phyloP scores from a whole-genome alignment of 1,140 invertebrate genomes.

The Steinernema khuongi region DNA sequence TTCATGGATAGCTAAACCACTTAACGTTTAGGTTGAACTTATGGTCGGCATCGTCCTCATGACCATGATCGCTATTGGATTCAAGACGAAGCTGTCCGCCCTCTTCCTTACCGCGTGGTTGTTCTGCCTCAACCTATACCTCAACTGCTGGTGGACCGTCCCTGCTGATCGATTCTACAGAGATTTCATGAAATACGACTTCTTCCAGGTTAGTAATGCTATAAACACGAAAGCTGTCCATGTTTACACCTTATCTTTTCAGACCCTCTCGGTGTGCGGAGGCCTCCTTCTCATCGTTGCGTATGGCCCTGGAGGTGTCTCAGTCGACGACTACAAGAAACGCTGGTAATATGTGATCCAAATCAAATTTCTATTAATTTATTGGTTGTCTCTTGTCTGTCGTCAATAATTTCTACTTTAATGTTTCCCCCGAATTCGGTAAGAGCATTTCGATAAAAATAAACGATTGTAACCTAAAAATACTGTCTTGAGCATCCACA shows the following conservation, averaged over 20 bases:
- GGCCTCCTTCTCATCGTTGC: conserved; percentile 97
- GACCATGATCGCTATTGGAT: conserved; percentile 90
- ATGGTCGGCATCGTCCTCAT: conserved; percentile 87
- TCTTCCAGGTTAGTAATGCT: conserved; percentile 73
- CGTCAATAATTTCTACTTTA: not conserved
- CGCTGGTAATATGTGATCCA: conserved; percentile 75
- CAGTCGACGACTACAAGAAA: conserved; percentile 99
- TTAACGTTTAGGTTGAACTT: conserved; percentile 72
- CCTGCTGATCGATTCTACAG: conserved; percentile 86
- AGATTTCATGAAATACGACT: conserved; percentile 99
- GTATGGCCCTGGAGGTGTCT: conserved; percentile 92
- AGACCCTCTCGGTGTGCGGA: conserved; percentile 23
- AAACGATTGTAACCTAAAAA: too few species aligned
- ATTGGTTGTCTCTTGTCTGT: conserved; percentile 15
- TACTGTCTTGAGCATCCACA: too few species aligned
- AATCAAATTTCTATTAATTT: conserved; percentile 42
- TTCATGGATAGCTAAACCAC: not conserved
- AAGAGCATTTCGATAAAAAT: too few species aligned
- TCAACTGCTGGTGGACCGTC: conserved; percentile 96
- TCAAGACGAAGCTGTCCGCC: conserved; percentile 95
- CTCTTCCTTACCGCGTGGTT: conserved; percentile 85
- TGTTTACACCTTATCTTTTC: not conserved
- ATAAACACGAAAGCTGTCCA: not conserved
- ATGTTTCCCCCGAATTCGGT: too few species aligned
- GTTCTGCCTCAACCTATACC: conserved; percentile 83